Percentiles rank a stretch among this genome's conserved stretches.
These are phyloP conservation scores for Pituophis catenifer DNA, from an alignment of 2,113 vertebrate genomes.

Conservation along the genomic window DNA sequence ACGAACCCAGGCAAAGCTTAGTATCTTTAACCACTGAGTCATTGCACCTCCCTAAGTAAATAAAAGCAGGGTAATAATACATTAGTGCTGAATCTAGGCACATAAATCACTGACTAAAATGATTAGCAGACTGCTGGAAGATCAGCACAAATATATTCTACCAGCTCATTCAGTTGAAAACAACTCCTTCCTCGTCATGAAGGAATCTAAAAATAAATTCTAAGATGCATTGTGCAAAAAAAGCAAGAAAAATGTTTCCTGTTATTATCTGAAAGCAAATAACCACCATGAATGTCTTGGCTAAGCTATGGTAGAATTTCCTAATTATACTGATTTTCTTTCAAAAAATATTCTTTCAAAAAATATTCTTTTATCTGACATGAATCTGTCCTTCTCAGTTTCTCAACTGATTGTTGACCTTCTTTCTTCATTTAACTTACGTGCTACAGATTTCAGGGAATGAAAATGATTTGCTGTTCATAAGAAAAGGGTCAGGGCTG, in stretches of 20 bases:
- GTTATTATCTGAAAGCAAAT: not conserved
- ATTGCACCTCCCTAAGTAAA: not conserved
- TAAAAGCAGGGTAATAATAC: not conserved
- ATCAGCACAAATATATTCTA: not conserved
- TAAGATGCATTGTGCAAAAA: not conserved
- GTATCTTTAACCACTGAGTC: not conserved
- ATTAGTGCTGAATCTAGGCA: not conserved
- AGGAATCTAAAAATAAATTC: not conserved
- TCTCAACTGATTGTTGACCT: not conserved
- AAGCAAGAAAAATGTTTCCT: not conserved
- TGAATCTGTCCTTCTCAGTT: not conserved
- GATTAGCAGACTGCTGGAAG: conserved; percentile 19
- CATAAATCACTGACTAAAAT: conserved; percentile 1
- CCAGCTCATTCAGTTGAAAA: not conserved
- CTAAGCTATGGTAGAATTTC: not conserved
- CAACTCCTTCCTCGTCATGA: not conserved
- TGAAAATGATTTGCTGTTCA: not conserved
- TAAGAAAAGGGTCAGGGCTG: not conserved
- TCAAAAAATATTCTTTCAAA: not conserved
- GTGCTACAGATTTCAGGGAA: not conserved
- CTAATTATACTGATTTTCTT: conserved; percentile 28
- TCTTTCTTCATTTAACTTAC: not conserved
- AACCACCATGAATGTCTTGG: conserved; percentile 1
- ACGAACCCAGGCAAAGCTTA: not conserved
- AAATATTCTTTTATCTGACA: conserved; percentile 20